Percentiles rank a stretch among this genome's conserved stretches.
Evolutionary conservation across 2,797 vertebrate genomes (phyloP).

Genomic region (Takifugu ocellatus): DNA sequence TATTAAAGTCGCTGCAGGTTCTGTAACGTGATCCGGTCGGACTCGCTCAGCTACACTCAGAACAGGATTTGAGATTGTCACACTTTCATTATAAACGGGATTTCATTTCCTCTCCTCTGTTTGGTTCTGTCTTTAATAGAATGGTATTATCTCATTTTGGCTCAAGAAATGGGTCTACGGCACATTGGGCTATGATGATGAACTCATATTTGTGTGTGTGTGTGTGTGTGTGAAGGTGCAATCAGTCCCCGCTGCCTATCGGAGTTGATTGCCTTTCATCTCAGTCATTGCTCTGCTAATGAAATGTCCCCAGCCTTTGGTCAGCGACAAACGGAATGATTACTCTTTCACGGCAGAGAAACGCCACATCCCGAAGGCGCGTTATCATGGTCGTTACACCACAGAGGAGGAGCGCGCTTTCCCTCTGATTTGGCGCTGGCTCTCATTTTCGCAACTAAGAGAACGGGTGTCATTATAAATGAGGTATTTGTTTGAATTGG

Average conservation of each 20-base stretch:
- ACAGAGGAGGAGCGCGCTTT: constrained; percentile 16
- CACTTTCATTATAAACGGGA: background rate
- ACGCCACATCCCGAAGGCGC: no score
- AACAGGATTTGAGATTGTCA: constrained; percentile 5
- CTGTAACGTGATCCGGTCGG: background rate
- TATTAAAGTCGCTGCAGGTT: constrained; percentile 2
- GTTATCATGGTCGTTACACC: constrained; percentile 16
- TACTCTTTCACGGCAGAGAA: no score
- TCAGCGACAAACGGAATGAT: constrained; percentile 22
- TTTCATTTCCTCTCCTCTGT: constrained; percentile 27
- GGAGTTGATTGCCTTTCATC: constrained; percentile 47
- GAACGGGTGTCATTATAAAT: constrained; percentile 31
- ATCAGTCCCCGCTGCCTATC: constrained; percentile 19
- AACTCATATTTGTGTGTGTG: constrained; percentile 11
- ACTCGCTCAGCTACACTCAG: constrained; percentile 7
- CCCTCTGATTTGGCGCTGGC: constrained; percentile 7
- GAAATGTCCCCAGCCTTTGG: constrained; percentile 40
- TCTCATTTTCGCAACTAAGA: constrained; percentile 8
- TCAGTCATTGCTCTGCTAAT: constrained; percentile 46
- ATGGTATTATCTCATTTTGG: background rate
- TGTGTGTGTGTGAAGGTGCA: constrained; percentile 6
- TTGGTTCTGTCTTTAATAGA: constrained; percentile 15
- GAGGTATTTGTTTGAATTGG: constrained; percentile 37
- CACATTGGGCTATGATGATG: constrained; percentile 16
- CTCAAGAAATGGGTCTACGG: constrained; percentile 23